Evolutionary conservation across 2,113 vertebrate species (phyloP).

Genomic region (Dasyurus viverrinus): DNA sequence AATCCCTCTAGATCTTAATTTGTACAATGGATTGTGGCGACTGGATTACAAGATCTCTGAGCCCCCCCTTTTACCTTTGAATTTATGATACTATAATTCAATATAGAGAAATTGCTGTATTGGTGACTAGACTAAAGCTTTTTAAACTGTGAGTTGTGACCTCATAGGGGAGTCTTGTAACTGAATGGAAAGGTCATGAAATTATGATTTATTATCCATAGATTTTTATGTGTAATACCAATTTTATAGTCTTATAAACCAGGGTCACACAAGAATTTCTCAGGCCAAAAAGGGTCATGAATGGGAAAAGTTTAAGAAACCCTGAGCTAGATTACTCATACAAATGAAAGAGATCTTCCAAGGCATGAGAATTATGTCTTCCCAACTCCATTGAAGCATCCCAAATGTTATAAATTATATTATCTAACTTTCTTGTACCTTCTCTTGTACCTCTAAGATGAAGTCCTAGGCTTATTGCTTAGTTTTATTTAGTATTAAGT

Average conservation of each 20-base stretch:
- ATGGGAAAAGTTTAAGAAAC: too few species aligned
- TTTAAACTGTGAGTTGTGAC: too few species aligned
- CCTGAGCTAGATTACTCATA: not conserved
- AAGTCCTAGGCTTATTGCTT: not conserved
- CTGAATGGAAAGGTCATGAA: too few species aligned
- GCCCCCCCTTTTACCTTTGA: not conserved
- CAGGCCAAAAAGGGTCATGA: too few species aligned
- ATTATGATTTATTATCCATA: too few species aligned
- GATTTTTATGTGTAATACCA: too few species aligned
- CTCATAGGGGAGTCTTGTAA: too few species aligned
- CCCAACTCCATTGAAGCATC: not conserved
- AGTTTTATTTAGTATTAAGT: not conserved
- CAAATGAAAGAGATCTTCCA: not conserved
- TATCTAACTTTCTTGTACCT: not conserved
- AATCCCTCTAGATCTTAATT: not conserved
- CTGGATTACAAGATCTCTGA: not conserved
- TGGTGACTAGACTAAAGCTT: not conserved
- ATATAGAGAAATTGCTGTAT: not conserved
- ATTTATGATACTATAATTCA: not conserved
- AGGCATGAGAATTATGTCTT: not conserved
- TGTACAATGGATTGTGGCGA: not conserved
- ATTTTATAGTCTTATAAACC: too few species aligned
- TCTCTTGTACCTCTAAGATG: not conserved
- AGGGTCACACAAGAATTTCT: too few species aligned
- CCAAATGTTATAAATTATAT: not conserved